Percentiles rank a stretch among this genome's conserved stretches.
Evolutionary conservation across 2,888 invertebrate species (phyloP).

Genomic region (Chrysolina haemoptera): DNA sequence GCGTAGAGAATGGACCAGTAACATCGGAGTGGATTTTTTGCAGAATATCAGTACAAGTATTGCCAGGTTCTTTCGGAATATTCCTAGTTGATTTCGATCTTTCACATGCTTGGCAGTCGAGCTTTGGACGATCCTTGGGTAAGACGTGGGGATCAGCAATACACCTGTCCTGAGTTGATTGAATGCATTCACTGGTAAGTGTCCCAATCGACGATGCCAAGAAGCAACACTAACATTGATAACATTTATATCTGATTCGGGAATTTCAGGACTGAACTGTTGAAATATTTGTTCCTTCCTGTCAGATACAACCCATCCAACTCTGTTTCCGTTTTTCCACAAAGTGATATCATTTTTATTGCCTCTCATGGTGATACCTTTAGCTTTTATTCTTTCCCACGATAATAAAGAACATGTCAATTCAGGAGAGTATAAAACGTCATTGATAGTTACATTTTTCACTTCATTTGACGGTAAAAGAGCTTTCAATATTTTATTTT

Average conservation of each 20-base stretch:
- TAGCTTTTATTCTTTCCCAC: not conserved
- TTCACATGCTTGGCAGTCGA: conserved; percentile 10
- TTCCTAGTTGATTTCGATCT: conserved; percentile 3
- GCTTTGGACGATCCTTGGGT: not conserved
- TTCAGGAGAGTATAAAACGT: not conserved
- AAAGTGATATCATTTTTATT: too few relatives aligned
- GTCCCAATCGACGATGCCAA: not conserved
- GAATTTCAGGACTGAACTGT: not conserved
- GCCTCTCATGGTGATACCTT: not conserved
- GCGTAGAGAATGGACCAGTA: not conserved
- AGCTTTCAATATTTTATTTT: not conserved
- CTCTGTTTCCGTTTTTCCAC: too few relatives aligned
- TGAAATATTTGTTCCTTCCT: too few relatives aligned
- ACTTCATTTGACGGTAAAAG: not conserved
- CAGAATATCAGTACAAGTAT: conserved; percentile 7
- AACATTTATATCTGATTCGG: not conserved
- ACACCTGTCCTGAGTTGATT: not conserved
- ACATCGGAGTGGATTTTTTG: conserved; percentile 9
- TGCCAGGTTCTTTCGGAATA: not conserved
- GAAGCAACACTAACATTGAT: not conserved
- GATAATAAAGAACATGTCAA: not conserved
- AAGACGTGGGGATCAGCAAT: not conserved
- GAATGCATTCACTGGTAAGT: not conserved
- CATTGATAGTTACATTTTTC: not conserved
- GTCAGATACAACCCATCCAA: too few relatives aligned